phyloP scores from a whole-genome alignment of 2,888 invertebrate species.

The Monochamus alternatus region DNA sequence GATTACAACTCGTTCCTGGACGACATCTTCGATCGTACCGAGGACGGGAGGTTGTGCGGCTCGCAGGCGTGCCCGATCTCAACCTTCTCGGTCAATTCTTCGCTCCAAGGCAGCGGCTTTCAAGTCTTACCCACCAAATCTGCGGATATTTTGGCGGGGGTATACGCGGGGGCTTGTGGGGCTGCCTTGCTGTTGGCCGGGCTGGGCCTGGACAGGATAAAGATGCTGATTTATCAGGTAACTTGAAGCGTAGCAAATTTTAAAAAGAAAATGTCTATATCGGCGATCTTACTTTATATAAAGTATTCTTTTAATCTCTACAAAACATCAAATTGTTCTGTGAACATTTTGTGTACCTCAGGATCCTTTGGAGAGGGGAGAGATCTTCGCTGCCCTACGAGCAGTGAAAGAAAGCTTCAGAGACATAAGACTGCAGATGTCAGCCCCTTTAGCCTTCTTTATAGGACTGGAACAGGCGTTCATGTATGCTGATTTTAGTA shows the following conservation, averaged over 20 bases:
- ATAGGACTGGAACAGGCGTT: slow-evolving; percentile 90
- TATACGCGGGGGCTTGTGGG: slow-evolving; percentile 69
- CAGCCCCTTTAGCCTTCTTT: slow-evolving; percentile 84
- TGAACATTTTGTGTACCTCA: slow-evolving; percentile 68
- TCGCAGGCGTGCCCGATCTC: slow-evolving; percentile 73
- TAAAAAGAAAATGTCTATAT: too few species aligned
- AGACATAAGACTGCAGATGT: slow-evolving; percentile 79
- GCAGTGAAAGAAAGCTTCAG: slow-evolving; percentile 73
- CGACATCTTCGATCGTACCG: slow-evolving; percentile 73
- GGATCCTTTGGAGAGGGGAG: slow-evolving; percentile 71
- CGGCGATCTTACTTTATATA: too few species aligned
- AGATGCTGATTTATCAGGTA: slow-evolving; percentile 73
- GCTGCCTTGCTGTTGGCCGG: slow-evolving; percentile 66
- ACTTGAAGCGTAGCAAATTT: background rate
- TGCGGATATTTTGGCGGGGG: slow-evolving; percentile 67
- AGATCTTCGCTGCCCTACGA: slow-evolving; percentile 70
- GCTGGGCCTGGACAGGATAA: slow-evolving; percentile 72
- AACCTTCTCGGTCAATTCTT: slow-evolving; percentile 44
- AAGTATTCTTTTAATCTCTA: too few species aligned
- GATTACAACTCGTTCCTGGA: slow-evolving; percentile 67
- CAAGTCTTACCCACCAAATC: slow-evolving; percentile 66
- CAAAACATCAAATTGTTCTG: too few species aligned
- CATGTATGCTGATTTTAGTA: slow-evolving; percentile 87
- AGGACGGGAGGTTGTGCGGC: slow-evolving; percentile 76
- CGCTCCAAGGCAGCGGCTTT: slow-evolving; percentile 46